phyloP scores from a whole-genome alignment of 1,140 invertebrate species.

The Nasonia vitripennis region DNA sequence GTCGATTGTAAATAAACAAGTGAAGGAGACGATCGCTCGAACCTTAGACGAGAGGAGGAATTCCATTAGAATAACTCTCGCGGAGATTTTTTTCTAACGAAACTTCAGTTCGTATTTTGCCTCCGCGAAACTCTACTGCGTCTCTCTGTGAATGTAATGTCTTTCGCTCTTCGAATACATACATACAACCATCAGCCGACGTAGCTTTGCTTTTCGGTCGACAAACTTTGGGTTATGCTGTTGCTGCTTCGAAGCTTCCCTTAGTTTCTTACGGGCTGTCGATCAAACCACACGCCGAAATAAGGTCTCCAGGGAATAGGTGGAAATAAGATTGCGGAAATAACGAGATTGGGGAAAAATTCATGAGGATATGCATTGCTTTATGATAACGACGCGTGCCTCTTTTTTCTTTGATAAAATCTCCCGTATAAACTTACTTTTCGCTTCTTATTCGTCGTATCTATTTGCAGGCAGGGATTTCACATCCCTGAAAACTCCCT shows the following conservation, averaged over 20 bases:
- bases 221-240: not conserved
- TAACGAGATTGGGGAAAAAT: too few relatives aligned
- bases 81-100: not conserved
- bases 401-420: too few relatives aligned
- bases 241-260: not conserved
- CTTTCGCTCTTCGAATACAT: not conserved
- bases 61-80: conserved; percentile 28
- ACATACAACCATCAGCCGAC: too few relatives aligned
- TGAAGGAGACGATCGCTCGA: not conserved
- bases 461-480: too few relatives aligned
- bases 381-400: too few relatives aligned
- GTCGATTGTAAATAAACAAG: too few relatives aligned
- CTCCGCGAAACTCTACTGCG: not conserved
- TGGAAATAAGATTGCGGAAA: too few relatives aligned
- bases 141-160: conserved; percentile 26
- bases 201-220: conserved; percentile 1
- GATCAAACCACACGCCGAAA: not conserved
- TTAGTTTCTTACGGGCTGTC: not conserved
- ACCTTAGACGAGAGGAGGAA: conserved; percentile 4
- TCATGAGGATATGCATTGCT: too few relatives aligned
- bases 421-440: too few relatives aligned
- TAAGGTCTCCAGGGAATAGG: not conserved
- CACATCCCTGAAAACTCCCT: too few relatives aligned
- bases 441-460: too few relatives aligned
- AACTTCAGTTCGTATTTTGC: not conserved